Base-by-base conservation (phyloP, 2,888 invertebrate genomes). In the Physocephala rufipes region DNA sequence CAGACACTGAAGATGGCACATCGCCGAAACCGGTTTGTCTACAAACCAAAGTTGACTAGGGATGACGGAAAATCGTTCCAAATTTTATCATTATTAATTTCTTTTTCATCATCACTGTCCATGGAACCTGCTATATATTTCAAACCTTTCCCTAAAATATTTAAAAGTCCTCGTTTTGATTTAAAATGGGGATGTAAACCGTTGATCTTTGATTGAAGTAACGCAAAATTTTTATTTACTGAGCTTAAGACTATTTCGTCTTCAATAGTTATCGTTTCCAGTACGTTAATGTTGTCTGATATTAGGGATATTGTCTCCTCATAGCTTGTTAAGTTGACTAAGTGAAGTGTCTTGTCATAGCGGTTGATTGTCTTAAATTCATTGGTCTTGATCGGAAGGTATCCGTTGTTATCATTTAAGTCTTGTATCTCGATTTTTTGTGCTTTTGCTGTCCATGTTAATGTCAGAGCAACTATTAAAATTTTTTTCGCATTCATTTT, bases 341-440 rank as follows among this genome's bases (percentile, higher is more conserved):
- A 70, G 19, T 75, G 75, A 2, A 75, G 13, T 21, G 73, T 19
- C 74, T 74, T 76, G 49, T 51, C 70, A 55, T 72, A 75, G 0
- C 68, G 63, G 15, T 71, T 24, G 30, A 75, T 72, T 30, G 70
- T 24, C 47, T 71, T 71, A 21, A 67, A 47, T 26, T 74, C 64
- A 43, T 63, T 71, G 19, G 61, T 24, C 71, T 75, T 74, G 26
- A 74, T 71, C 12, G 74, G 66, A 64, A 74, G 47, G 53, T 74
- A 75, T 43, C 74, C 75, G 19, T 74, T 74, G 45, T 75, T 74
- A 51, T 74, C 74, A 2, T 62, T 73, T 43, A 74, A 43, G 47
- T 75, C 72, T 13, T 73, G 72, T 30, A 74, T 71, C 21, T 75
- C 74, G 5, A 76, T 24, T n/a, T 43, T 71, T 67, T 76, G 71